These are phyloP conservation scores for Smutsia gigantea DNA, from an alignment of 2,797 vertebrate genomes.

Conservation along the genomic window DNA sequence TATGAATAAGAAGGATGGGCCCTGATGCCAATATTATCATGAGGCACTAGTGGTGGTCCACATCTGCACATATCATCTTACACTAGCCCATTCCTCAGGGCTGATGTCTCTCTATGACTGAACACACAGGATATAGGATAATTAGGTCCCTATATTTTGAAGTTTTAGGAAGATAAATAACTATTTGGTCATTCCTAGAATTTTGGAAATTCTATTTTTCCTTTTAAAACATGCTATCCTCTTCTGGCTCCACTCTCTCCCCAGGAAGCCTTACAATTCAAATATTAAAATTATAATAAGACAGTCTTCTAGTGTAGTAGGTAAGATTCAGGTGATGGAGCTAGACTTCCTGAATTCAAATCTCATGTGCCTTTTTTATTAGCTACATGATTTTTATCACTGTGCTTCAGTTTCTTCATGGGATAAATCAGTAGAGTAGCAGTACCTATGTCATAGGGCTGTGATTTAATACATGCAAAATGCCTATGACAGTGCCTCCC, in stretches of 20 bases:
- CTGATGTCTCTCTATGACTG: neutral
- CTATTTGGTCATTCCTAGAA: neutral
- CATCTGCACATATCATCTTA: neutral
- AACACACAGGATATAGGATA: neutral
- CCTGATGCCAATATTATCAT: neutral
- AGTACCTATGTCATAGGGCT: neutral
- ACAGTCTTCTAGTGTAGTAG: neutral
- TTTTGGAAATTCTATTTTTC: conserved; percentile 29
- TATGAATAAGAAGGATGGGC: neutral
- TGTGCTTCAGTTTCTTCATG: conserved; percentile 1
- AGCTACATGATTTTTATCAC: neutral
- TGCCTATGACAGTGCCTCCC: neutral
- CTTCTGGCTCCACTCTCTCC: neutral
- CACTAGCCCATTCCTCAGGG: neutral
- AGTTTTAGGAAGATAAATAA: conserved; percentile 13
- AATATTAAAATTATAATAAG: neutral
- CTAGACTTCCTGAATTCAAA: conserved; percentile 19
- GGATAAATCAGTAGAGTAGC: conserved; percentile 5
- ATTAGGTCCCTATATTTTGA: neutral
- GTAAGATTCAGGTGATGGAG: neutral
- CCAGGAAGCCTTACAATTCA: neutral
- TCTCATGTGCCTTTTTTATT: neutral
- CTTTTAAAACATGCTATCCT: neutral
- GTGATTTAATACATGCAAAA: neutral
- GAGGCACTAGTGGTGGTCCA: neutral